Evolutionary conservation across 2,113 vertebrate genomes (phyloP).

Genomic region (Lynx canadensis): DNA sequence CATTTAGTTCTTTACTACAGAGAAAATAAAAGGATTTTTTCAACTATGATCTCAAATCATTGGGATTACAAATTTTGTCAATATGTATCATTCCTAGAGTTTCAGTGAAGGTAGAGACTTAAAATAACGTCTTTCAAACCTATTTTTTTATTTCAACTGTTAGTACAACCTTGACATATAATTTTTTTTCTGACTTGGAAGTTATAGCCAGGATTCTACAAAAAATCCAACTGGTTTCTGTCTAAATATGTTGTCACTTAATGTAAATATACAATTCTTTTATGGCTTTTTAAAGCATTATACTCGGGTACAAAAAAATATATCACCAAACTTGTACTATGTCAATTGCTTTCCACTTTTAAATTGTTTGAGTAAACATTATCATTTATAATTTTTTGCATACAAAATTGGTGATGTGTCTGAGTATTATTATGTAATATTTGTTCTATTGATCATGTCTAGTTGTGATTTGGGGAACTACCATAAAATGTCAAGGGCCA

Average conservation of each 20-base stretch:
- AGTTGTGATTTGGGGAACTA: background rate
- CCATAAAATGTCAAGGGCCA: background rate
- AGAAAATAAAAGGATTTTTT: slow-evolving; percentile 60
- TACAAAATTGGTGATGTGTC: background rate
- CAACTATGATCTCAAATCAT: background rate
- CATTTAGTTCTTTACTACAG: slow-evolving; percentile 9
- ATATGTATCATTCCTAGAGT: background rate
- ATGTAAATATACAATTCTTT: background rate
- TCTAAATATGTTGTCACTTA: background rate
- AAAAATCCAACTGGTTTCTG: slow-evolving; percentile 1
- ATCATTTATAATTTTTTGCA: background rate
- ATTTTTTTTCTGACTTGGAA: slow-evolving; percentile 14
- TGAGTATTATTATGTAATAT: background rate
- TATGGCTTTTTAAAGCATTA: slow-evolving; percentile 13
- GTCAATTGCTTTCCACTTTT: background rate
- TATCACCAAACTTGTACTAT: background rate
- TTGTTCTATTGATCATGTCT: background rate
- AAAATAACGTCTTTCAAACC: slow-evolving; percentile 38
- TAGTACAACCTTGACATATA: background rate
- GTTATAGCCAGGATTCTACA: slow-evolving; percentile 51
- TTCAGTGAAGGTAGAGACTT: background rate
- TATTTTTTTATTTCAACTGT: slow-evolving; percentile 61
- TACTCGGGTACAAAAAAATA: background rate
- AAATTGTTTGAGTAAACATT: background rate
- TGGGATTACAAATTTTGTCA: slow-evolving; percentile 46